phyloP scores from a whole-genome alignment of 35 echinoderm and acorn worm species.

The Diadema setosum region DNA sequence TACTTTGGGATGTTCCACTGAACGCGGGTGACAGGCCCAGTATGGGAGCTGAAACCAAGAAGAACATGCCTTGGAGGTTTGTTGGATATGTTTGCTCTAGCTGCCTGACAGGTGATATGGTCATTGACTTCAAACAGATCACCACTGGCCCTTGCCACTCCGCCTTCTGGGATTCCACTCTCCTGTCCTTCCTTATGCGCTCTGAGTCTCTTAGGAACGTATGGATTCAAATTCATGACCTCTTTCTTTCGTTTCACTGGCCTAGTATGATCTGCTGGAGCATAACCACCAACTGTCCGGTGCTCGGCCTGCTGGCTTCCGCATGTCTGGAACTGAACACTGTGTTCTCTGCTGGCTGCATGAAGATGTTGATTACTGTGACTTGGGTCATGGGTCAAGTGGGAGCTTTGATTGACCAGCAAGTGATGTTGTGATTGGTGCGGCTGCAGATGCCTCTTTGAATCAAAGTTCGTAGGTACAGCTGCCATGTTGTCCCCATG shows the following conservation, averaged over 20 bases:
- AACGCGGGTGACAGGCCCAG: constrained; percentile 53
- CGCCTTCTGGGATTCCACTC: not conserved
- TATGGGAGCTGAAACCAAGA: constrained; percentile 1
- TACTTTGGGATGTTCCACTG: constrained; percentile 65
- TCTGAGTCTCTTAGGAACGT: constrained; percentile 19
- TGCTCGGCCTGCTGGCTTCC: not conserved
- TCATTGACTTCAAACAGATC: not conserved
- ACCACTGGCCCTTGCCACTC: not conserved
- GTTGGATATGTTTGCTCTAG: not conserved
- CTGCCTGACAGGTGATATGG: not conserved
- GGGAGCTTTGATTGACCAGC: not conserved
- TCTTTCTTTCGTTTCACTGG: not conserved
- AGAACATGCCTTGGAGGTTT: constrained; percentile 7
- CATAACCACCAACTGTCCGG: too few species aligned
- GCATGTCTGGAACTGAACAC: not conserved
- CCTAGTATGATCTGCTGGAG: not conserved
- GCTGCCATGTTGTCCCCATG: not conserved
- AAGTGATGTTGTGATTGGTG: not conserved
- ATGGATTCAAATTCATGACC: not conserved
- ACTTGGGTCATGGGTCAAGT: too few species aligned
- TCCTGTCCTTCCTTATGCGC: not conserved
- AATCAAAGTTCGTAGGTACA: not conserved
- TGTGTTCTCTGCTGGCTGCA: not conserved
- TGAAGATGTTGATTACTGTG: not conserved
- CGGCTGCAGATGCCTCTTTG: not conserved